These are phyloP conservation scores for Drosophila conformis DNA, from an alignment of 2,888 invertebrate species.

Conservation along the genomic window DNA sequence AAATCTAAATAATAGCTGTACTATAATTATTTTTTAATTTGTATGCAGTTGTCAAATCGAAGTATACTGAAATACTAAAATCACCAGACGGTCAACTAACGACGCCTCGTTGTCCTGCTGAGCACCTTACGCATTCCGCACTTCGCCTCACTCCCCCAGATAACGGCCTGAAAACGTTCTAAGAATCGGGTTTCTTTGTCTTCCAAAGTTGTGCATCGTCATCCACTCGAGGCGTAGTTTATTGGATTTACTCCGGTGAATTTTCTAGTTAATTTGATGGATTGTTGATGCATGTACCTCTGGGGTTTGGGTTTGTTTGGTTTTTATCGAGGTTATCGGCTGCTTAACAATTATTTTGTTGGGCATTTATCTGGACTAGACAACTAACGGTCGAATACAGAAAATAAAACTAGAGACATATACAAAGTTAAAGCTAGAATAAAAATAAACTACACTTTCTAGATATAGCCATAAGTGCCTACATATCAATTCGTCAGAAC, in stretches of 20 bases:
- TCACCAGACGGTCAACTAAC: conserved; percentile 24
- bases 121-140: conserved; percentile 52
- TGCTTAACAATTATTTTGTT: conserved; percentile 31
- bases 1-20: conserved; percentile 32
- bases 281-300: neutral
- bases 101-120: conserved; percentile 19
- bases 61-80: conserved; percentile 8
- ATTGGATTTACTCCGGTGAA: conserved; percentile 58
- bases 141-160: neutral
- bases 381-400: neutral
- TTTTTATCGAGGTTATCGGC: conserved; percentile 25
- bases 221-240: conserved; percentile 56
- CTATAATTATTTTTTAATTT: conserved; percentile 77
- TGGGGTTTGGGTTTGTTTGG: conserved; percentile 13
- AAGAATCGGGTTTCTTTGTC: conserved; percentile 11
- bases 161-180: conserved; percentile 31
- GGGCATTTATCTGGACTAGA: conserved; percentile 25
- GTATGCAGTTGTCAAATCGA: conserved; percentile 43
- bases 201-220: conserved; percentile 33
- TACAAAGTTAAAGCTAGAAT: neutral
- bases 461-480: neutral
- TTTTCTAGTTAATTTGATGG: conserved; percentile 35
- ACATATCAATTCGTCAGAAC: neutral
- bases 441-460: neutral
- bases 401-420: neutral